These are phyloP conservation scores for Paraplagusia blochii DNA, from an alignment of 2,113 vertebrate genomes.

Conservation along the genomic window DNA sequence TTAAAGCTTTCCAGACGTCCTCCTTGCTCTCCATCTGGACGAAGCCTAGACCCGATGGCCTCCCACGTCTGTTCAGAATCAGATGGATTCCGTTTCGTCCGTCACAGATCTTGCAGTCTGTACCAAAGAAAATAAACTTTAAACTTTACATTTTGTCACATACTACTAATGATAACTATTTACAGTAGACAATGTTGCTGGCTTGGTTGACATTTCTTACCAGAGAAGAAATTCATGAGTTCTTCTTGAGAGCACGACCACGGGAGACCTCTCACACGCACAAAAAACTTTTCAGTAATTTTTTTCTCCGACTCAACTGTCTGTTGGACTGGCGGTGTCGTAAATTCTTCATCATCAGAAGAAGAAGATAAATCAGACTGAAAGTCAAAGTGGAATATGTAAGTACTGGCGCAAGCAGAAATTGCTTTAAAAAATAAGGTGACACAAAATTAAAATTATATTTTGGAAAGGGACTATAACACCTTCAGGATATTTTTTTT, in stretches of 20 bases:
- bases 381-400: conserved; percentile 21
- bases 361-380: conserved; percentile 64
- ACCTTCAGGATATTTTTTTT: no score
- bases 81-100: conserved; percentile 87
- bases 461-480: no score
- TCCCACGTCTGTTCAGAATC: conserved; percentile 78
- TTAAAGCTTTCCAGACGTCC: conserved; percentile 87
- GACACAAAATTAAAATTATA: no score
- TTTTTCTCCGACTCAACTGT: conserved; percentile 40
- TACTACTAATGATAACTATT: no score
- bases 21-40: conserved; percentile 87
- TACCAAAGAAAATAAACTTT: neutral
- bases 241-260: conserved; percentile 86
- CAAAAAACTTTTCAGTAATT: conserved; percentile 79
- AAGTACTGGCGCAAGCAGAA: no score
- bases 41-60: conserved; percentile 84
- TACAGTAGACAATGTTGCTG: no score
- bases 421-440: no score
- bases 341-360: conserved; percentile 76
- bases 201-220: conserved; percentile 62
- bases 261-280: conserved; percentile 85
- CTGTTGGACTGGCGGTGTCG: conserved; percentile 72
- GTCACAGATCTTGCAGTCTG: conserved; percentile 86
- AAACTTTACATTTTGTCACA: no score
- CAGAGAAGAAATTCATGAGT: conserved; percentile 87